Evolutionary conservation across 2,113 vertebrate species (phyloP).

Genomic region (Chionomys nivalis): DNA sequence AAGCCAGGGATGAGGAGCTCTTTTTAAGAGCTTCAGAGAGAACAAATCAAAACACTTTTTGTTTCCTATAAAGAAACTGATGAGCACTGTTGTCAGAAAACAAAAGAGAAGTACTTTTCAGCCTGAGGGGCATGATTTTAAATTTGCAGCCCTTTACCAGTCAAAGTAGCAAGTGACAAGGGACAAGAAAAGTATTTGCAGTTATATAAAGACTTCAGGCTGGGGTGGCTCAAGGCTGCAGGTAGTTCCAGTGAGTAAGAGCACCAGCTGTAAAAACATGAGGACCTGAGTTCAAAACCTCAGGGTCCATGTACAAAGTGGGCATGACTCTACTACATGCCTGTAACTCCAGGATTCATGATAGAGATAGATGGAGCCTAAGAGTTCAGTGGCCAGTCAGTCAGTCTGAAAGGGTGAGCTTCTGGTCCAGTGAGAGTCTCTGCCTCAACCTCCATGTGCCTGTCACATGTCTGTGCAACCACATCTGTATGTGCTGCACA

Average conservation of each 20-base stretch:
- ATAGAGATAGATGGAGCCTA: not conserved
- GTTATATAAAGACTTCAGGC: not conserved
- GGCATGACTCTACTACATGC: no score
- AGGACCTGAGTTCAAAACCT: not conserved
- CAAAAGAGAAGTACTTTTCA: not conserved
- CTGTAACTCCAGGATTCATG: not conserved
- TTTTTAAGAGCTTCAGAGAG: not conserved
- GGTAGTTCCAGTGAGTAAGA: not conserved
- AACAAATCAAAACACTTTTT: not conserved
- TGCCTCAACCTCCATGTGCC: not conserved
- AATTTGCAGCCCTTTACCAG: not conserved
- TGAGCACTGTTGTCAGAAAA: not conserved
- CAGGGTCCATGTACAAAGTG: not conserved
- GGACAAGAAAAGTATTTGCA: not conserved
- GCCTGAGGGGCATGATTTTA: not conserved
- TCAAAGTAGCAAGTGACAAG: not conserved
- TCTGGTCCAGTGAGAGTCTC: not conserved
- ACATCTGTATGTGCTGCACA: not conserved
- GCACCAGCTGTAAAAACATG: not conserved
- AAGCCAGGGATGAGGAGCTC: not conserved
- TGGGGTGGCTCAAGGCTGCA: not conserved
- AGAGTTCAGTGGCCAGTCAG: not conserved
- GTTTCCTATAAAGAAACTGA: not conserved
- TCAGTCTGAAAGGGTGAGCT: not conserved
- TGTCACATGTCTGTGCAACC: not conserved